Evolutionary conservation across 2,797 vertebrate genomes (phyloP).

Genomic region (Monodelphis domestica): DNA sequence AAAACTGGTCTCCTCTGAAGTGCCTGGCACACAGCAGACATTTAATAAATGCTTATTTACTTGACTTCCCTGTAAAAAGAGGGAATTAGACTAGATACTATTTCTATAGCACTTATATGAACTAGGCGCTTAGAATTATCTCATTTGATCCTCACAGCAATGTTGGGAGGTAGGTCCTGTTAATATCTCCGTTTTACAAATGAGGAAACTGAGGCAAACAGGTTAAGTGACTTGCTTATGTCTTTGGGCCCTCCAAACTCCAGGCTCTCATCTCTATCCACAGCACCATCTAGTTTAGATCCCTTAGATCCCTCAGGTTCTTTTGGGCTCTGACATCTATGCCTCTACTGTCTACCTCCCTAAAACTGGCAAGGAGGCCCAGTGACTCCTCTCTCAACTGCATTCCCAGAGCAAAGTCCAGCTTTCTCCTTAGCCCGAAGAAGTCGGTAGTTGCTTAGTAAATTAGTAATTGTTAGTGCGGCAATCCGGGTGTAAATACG

Average conservation of each 20-base stretch:
- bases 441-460: neutral
- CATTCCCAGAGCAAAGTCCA: neutral
- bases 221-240: slow-evolving; percentile 1
- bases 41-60: neutral
- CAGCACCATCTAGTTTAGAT: neutral
- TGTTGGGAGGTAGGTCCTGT: neutral
- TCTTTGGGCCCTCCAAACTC: too few relatives aligned
- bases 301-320: neutral
- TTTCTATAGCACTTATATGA: neutral
- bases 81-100: neutral
- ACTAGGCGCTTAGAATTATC: neutral
- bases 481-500: neutral
- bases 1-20: neutral
- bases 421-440: neutral
- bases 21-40: neutral
- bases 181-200: neutral
- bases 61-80: neutral
- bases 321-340: neutral
- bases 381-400: neutral
- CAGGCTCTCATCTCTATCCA: neutral
- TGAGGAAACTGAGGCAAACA: neutral
- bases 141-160: slow-evolving; percentile 24
- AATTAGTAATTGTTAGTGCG: neutral
- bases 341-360: neutral
- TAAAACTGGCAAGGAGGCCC: neutral